These are phyloP conservation scores for Himalopsyche kuldschensis DNA, from an alignment of 2,888 invertebrate species.

Conservation along the genomic window DNA sequence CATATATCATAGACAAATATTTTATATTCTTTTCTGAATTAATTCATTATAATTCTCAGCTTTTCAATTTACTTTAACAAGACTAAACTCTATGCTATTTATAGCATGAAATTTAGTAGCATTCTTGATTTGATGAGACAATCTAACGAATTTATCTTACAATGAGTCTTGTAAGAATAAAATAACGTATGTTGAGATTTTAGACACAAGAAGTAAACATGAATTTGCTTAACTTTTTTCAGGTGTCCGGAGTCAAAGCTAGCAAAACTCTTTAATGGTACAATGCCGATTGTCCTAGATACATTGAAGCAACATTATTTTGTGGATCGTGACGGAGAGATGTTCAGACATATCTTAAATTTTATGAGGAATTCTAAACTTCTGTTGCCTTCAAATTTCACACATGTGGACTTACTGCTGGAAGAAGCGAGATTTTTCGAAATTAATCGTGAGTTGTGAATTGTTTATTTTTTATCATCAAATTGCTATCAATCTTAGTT, in stretches of 20 bases:
- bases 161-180: no score
- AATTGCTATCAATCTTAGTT: neutral
- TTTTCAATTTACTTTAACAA: no score
- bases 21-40: no score
- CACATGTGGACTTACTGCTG: constrained; percentile 80
- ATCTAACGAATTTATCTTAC: no score
- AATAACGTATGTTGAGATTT: no score
- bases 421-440: constrained; percentile 93
- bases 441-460: constrained; percentile 72
- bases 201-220: no score
- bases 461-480: neutral
- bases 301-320: constrained; percentile 98
- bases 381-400: constrained; percentile 84
- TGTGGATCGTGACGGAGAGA: constrained; percentile 96
- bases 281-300: constrained; percentile 93
- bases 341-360: constrained; percentile 97
- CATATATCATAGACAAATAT: no score
- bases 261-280: constrained; percentile 92
- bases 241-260: constrained; percentile 92
- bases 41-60: no score
- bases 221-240: constrained; percentile 40
- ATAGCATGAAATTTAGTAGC: no score
- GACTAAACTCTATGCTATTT: no score
- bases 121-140: no score
- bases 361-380: constrained; percentile 91